Conservation (phyloP, 2,113 vertebrate genomes). For the Promerops cafer region DNA sequence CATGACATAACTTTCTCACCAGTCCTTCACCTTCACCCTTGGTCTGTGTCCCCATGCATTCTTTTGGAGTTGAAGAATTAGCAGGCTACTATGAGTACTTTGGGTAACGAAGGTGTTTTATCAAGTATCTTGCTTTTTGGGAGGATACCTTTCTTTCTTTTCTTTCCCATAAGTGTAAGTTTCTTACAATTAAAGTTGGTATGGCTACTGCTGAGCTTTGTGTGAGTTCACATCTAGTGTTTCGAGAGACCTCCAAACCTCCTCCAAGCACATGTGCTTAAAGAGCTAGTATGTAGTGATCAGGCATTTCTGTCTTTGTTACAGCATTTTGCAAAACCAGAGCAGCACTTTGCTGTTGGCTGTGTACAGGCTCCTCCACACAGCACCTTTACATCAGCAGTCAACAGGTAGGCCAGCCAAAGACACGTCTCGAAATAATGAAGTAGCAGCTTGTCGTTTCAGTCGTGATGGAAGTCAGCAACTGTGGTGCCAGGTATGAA, state of each 20-base stretch:
- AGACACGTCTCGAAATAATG: neutral
- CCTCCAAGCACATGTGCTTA: neutral
- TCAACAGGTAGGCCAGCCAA: neutral
- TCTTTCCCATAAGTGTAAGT: neutral
- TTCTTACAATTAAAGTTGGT: neutral
- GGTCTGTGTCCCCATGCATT: accelerated
- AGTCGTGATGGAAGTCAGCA: neutral
- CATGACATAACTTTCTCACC: neutral
- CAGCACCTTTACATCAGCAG: neutral
- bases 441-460: neutral
- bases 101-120: neutral
- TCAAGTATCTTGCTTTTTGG: neutral
- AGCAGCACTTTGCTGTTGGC: neutral
- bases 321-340: neutral
- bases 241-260: neutral
- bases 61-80: neutral
- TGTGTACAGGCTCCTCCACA: neutral
- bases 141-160: neutral
- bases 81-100: neutral
- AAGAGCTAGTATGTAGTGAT: neutral
- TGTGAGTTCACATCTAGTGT: neutral
- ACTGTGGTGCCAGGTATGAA: neutral
- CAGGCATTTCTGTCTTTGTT: neutral
- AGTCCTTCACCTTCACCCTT: neutral
- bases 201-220: neutral